Base-by-base conservation (phyloP, 2,888 invertebrate genomes). In the Tridacna crocea region DNA sequence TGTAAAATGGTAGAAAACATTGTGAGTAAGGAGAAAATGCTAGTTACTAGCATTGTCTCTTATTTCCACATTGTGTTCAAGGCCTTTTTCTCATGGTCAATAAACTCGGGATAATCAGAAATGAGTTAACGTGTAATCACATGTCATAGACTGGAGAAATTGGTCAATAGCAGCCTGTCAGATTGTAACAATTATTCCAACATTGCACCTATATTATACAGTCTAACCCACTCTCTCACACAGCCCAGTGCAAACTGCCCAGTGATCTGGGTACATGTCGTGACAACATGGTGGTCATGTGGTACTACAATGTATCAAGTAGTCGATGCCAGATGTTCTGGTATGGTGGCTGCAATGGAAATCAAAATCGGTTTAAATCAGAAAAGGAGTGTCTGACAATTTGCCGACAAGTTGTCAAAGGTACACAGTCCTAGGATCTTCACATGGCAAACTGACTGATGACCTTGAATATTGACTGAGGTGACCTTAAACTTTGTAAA, bases 311-410 rank as follows among this genome's bases (percentile, higher is more conserved):
- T 80, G 68, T 82, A 0, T 92, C 94, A 13, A 96, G 96, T 72
- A 97, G 97, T 47, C 93, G 94, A 19, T 97, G 97, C 91, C 95
- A 96, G 61, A 95, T 96, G 90, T 98, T 98, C 95, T 95, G 95
- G 88, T 98, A 96, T 90, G 96, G 96, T 24, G 94, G 94, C 55
- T 95, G 94, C 87, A 89, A 91, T 76, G 90, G 93, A 48, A 99
- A 98, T 95, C 96, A 96, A 84, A 96, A 96, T 47, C 96, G 97
- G 17, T 92, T 88, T 84, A 88, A 90, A 48, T 84, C 81, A n/a
- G 84, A 88, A 60, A 88, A 87, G 68, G 89, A 88, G 72, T 91
- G 90, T 79, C 72, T 85, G 51, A 79, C 85, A 0, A 80, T 76
- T 19, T 91, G 91, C 79, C 80, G 63, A 22, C 72, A 72, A 66